Percentiles rank a stretch among this genome's conserved stretches.
phyloP scores from a whole-genome alignment of 2,797 vertebrate genomes.

The Tenualosa thibaudeaui region DNA sequence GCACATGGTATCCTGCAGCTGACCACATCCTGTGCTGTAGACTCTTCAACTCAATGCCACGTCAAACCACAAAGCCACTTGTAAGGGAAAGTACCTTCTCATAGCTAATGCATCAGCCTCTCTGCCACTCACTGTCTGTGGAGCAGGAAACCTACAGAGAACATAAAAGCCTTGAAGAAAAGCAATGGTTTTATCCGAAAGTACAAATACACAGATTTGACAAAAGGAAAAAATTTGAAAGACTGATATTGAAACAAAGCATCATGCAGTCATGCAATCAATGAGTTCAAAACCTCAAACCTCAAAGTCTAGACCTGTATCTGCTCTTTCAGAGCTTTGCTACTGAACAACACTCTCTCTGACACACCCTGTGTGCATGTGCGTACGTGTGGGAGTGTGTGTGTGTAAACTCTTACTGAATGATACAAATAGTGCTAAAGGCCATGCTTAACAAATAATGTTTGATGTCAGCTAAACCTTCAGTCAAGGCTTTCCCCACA shows the following conservation, averaged over 20 bases:
- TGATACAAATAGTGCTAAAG: not conserved
- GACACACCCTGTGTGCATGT: not conserved
- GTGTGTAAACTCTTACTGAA: not conserved
- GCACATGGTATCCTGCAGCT: not conserved
- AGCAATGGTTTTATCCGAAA: not conserved
- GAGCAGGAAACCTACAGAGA: not conserved
- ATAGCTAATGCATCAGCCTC: not conserved
- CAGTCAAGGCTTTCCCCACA: not conserved
- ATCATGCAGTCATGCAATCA: not conserved
- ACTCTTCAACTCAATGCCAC: not conserved
- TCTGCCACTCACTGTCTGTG: not conserved
- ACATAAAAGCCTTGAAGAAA: not conserved
- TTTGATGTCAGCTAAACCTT: not conserved
- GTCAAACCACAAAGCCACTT: slow-evolving; percentile 9
- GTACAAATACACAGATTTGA: not conserved
- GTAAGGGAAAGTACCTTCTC: not conserved
- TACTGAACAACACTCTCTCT: not conserved
- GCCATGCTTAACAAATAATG: not conserved
- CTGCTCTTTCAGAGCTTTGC: not conserved
- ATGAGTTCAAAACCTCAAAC: not conserved
- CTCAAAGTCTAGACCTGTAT: not conserved
- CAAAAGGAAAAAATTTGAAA: not conserved
- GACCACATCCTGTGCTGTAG: slow-evolving; percentile 3
- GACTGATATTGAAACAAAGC: too few species aligned
- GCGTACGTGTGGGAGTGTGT: not conserved